These are phyloP conservation scores for Acanthosepion lycidas DNA, from an alignment of 2,888 invertebrate species.

Conservation along the genomic window DNA sequence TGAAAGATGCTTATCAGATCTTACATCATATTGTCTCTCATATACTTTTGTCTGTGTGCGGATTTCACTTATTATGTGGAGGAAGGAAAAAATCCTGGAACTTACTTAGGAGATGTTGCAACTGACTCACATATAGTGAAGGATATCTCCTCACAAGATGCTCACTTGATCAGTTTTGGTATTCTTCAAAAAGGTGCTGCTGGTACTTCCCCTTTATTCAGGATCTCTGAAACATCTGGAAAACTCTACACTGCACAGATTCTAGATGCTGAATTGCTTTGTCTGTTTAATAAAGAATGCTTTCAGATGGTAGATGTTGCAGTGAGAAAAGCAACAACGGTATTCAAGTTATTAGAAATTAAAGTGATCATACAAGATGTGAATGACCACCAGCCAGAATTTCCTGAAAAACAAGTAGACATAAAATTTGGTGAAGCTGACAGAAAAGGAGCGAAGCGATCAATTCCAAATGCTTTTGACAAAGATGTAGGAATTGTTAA, in stretches of 20 bases:
- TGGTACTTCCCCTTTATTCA: not conserved
- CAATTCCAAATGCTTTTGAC: not conserved
- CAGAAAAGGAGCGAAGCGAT: not conserved
- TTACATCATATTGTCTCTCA: not conserved
- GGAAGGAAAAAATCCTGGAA: not conserved
- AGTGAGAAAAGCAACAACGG: not conserved
- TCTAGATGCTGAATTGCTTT: not conserved
- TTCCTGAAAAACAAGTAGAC: not conserved
- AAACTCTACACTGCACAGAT: conserved; percentile 6
- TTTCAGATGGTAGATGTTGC: not conserved
- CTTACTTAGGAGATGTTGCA: not conserved
- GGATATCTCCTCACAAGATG: not conserved
- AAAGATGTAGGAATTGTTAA: not conserved
- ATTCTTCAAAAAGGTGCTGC: not conserved
- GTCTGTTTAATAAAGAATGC: not conserved
- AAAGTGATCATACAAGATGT: not conserved
- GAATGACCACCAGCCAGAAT: not conserved
- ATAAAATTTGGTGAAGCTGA: not conserved
- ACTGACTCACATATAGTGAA: not conserved
- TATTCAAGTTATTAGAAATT: not conserved
- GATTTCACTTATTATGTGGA: not conserved
- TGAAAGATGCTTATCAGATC: not conserved
- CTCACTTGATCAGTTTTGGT: not conserved
- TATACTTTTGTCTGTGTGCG: not conserved
- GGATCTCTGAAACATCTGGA: not conserved